These are phyloP conservation scores for Orthosia incerta DNA, from an alignment of 2,888 invertebrate genomes.

Conservation along the genomic window DNA sequence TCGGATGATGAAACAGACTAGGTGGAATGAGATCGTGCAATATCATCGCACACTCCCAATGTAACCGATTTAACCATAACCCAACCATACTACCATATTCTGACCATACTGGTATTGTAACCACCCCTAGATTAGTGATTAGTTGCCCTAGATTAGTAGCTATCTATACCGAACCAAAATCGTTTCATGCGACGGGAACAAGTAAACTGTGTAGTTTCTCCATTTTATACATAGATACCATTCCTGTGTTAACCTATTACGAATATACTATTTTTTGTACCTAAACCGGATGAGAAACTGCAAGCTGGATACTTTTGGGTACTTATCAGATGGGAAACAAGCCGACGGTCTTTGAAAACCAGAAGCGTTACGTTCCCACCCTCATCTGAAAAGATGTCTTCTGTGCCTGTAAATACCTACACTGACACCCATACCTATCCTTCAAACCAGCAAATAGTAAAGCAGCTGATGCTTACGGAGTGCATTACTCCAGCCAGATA, in stretches of 20 bases:
- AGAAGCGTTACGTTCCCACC: background rate
- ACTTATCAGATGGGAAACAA: background rate
- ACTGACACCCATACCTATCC: too few species aligned
- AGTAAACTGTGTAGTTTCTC: slow-evolving; percentile 19
- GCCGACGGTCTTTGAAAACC: background rate
- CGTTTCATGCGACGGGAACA: background rate
- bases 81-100: too few species aligned
- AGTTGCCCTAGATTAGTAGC: too few species aligned
- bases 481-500: too few species aligned
- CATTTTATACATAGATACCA: background rate
- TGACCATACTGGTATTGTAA: too few species aligned
- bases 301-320: background rate
- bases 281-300: background rate
- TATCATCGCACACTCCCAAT: too few species aligned
- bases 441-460: too few species aligned
- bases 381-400: background rate
- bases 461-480: too few species aligned
- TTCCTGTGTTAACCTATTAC: background rate
- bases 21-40: too few species aligned
- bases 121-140: too few species aligned
- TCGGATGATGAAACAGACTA: too few species aligned
- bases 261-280: background rate
- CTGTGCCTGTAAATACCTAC: background rate
- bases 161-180: background rate
- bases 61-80: too few species aligned